A percentile compares a stretch with the other conserved stretches of the same genome.
Evolutionary conservation across 2,797 vertebrate genomes (phyloP).

Genomic region (Arrhamphus sclerolepis): DNA sequence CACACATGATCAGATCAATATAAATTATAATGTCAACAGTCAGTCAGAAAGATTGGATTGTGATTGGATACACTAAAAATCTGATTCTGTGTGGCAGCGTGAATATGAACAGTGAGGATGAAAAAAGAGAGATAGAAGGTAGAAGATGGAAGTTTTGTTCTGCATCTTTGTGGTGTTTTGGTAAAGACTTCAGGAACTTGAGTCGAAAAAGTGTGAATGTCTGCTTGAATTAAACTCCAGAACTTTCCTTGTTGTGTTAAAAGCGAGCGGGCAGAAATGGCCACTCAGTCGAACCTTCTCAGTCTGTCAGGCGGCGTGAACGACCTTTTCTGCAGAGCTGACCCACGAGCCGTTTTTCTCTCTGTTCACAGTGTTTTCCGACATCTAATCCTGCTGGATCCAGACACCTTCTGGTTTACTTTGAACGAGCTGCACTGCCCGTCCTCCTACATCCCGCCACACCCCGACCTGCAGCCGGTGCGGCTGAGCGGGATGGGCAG

Average conservation of each 20-base stretch:
- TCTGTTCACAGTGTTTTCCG: conserved; percentile 84
- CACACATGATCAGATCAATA: too few species aligned
- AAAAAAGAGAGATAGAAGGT: too few species aligned
- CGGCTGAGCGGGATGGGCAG: conserved; percentile 65
- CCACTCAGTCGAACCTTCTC: too few species aligned
- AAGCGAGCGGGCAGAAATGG: not conserved
- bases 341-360: conserved; percentile 13
- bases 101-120: too few species aligned
- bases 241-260: not conserved
- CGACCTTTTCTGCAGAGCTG: conserved; percentile 19
- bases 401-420: conserved; percentile 88
- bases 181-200: too few species aligned
- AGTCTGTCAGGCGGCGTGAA: conserved; percentile 30
- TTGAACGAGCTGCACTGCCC: conserved; percentile 86
- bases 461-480: conserved; percentile 78
- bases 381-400: conserved; percentile 85
- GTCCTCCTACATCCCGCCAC: conserved; percentile 70
- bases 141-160: too few species aligned
- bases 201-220: too few species aligned
- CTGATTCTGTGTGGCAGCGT: too few species aligned
- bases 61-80: too few species aligned
- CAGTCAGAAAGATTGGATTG: too few species aligned
- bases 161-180: too few species aligned
- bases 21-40: too few species aligned
- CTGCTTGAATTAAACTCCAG: not conserved